phyloP scores from a whole-genome alignment of 37 sponge, comb jelly and placozoan species.

The Ephydatia muelleri region DNA sequence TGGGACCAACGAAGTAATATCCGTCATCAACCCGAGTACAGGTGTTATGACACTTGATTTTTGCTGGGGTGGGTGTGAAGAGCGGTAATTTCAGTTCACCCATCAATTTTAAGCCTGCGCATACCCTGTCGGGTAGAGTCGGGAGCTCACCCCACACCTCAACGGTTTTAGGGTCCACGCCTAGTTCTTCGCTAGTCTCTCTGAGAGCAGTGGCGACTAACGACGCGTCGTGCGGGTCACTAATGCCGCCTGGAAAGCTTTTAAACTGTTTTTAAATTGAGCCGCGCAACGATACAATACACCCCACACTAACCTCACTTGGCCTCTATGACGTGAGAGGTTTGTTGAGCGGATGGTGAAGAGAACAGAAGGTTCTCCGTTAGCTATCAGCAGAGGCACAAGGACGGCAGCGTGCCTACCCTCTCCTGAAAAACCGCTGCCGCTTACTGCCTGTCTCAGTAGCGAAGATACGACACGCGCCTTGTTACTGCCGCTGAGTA shows the following conservation, averaged over 20 bases:
- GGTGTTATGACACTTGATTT: constrained; percentile 29
- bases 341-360: constrained; percentile 60
- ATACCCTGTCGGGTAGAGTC: constrained; percentile 60
- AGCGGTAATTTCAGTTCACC: not conserved
- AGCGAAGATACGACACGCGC: not conserved
- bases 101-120: not conserved
- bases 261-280: not conserved
- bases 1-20: not conserved
- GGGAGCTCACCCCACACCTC: constrained; percentile 67
- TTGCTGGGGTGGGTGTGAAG: not conserved
- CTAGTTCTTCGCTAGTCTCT: constrained; percentile 83
- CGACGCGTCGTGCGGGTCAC: constrained; percentile 40
- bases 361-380: constrained; percentile 55
- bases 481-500: not conserved
- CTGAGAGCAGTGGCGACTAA: constrained; percentile 71
- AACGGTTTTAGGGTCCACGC: constrained; percentile 29
- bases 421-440: not conserved
- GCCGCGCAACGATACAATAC: not conserved
- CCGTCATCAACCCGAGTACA: constrained; percentile 25
- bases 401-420: constrained; percentile 56
- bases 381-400: constrained; percentile 52
- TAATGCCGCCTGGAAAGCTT: constrained; percentile 85
- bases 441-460: not conserved
- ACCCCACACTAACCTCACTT: constrained; percentile 68
- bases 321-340: constrained; percentile 69